Evolutionary conservation across 2,888 invertebrate species (phyloP), one percentile per base, ranked within the genome.

Genomic region (Polymixis lichenea): DNA sequence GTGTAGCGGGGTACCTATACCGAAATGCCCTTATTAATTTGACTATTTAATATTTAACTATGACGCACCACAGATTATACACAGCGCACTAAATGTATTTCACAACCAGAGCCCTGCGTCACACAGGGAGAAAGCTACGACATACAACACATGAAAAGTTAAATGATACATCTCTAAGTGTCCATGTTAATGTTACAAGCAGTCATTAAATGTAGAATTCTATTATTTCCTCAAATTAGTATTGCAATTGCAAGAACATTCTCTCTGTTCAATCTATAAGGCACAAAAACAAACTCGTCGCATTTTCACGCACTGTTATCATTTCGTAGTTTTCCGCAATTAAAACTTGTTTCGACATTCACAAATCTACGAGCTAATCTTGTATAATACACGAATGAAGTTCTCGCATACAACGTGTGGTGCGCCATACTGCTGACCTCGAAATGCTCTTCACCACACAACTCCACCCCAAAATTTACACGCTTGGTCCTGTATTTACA

Each of bases 401-500:
- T 66, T 60, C 32, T 81, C 75, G 75, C 82, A 79, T 81, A 84
- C 32, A 74, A 78, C 81, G 78, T 84, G 86, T 88, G 86, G 83
- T 75, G 80, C 80, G 79, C 71, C 86, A 84, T 68, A 73, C 53
- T 49, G 43, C 64, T 75, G 90, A 90, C 89, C 89, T 89, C 88
- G 86, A 92, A 93, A 92, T 90, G 92, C 92, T 90, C 89, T 85
- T 85, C 87, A 87, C 89, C 84, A 85, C 85, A 87, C 86, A 87
- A 85, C 88, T 85, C 88, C 90, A 86, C 86, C 86, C 88, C 88
- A 90, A 91, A 90, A 87, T 91, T 89, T 92, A 92, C 93, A 92
- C 87, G 84, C 91, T 95, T 95, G 95, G 94, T 95, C 95, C 94
- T 94, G 92, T 95, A 96, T 96, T 93, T 96, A 96, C 95, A 95